Evolutionary conservation across 2,888 invertebrate genomes (phyloP).

Genomic region (Mimachlamys varia): DNA sequence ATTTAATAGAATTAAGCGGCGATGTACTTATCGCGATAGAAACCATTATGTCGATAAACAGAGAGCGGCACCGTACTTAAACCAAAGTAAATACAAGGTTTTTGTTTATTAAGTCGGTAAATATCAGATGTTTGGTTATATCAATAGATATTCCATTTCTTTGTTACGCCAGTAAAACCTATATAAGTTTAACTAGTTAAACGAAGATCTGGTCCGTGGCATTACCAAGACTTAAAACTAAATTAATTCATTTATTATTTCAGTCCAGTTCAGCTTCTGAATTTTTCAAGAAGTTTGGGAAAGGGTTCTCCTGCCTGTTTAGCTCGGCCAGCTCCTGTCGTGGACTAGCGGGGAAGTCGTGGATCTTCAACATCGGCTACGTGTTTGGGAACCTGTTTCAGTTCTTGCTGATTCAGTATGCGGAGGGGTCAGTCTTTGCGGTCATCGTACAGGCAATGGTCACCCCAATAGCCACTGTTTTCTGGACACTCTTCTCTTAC

Average conservation of each 20-base stretch:
- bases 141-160: too few relatives aligned
- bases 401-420: conserved; percentile 68
- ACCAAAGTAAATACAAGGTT: too few relatives aligned
- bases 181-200: too few relatives aligned
- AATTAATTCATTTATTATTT: conserved; percentile 40
- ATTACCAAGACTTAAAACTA: too few relatives aligned
- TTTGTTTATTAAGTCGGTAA: too few relatives aligned
- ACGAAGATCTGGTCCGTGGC: too few relatives aligned
- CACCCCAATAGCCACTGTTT: conserved; percentile 66
- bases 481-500: conserved; percentile 72
- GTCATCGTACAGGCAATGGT: conserved; percentile 67
- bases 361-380: conserved; percentile 63
- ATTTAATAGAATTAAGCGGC: too few relatives aligned
- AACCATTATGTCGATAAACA: too few relatives aligned
- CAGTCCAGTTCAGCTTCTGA: conserved; percentile 58
- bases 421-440: conserved; percentile 71
- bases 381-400: conserved; percentile 66
- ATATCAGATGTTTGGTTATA: too few relatives aligned
- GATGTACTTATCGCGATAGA: too few relatives aligned
- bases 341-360: conserved; percentile 58
- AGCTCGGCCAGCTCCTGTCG: conserved; percentile 55
- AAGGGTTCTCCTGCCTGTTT: conserved; percentile 62
- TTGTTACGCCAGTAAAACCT: too few relatives aligned
- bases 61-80: too few relatives aligned
- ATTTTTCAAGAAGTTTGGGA: conserved; percentile 53